A percentile compares a stretch with the other conserved stretches of the same genome.
Conservation (phyloP, 2,113 vertebrate genomes). For the Catagonus wagneri region DNA sequence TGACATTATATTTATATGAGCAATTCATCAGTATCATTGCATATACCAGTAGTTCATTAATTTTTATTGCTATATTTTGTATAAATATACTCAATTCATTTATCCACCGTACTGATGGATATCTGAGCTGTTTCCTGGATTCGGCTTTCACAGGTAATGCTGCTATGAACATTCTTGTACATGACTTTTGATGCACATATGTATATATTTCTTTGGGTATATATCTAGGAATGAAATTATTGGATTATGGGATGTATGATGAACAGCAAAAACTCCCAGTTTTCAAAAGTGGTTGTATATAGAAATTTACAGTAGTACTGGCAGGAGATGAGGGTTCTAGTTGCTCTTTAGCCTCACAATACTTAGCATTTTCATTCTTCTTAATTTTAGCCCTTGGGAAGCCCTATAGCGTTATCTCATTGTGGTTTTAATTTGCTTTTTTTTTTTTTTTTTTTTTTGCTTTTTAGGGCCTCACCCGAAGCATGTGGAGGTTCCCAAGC, state of each 20-base stretch:
- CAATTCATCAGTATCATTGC: conserved; percentile 49
- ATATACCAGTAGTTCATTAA: conserved; percentile 56
- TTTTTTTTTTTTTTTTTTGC: background rate
- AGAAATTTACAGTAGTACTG: background rate
- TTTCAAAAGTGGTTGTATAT: conserved; percentile 28
- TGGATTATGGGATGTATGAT: background rate
- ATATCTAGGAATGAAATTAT: background rate
- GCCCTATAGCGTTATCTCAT: background rate
- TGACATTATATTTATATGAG: conserved; percentile 51
- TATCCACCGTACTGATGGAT: conserved; percentile 2
- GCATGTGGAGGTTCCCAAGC: too few relatives aligned
- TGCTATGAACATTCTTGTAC: background rate
- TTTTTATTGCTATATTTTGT: conserved; percentile 63
- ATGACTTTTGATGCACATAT: background rate
- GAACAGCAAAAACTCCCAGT: background rate
- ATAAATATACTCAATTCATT: conserved; percentile 60
- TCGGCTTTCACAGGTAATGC: conserved; percentile 19
- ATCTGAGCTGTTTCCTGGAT: conserved; percentile 15
- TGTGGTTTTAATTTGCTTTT: conserved; percentile 21
- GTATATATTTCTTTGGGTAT: background rate
- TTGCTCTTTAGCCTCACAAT: background rate
- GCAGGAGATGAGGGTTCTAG: background rate
- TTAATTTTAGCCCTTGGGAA: conserved; percentile 20
- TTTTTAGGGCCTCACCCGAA: too few relatives aligned
- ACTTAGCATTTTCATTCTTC: conserved; percentile 24